These are phyloP conservation scores for Australoheros facetus DNA, from an alignment of 2,797 vertebrate genomes.

Conservation along the genomic window DNA sequence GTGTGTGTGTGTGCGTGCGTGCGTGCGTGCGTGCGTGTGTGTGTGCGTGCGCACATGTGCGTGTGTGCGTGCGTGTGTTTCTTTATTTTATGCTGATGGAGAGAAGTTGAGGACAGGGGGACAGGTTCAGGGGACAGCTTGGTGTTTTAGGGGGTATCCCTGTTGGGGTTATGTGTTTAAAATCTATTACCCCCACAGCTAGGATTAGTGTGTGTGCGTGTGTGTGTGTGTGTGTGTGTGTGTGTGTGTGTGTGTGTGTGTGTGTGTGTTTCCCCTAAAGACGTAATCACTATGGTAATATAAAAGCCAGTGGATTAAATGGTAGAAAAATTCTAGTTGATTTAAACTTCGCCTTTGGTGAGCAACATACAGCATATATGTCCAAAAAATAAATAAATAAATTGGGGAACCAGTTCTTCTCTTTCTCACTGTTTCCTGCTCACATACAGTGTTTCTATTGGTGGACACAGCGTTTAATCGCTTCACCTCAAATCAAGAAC, in stretches of 20 bases:
- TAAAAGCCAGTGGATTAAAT: constrained; percentile 80
- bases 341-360: constrained; percentile 70
- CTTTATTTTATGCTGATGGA: constrained; percentile 54
- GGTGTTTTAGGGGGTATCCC: constrained; percentile 74
- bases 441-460: background rate
- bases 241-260: constrained; percentile 11
- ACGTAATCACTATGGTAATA: constrained; percentile 83
- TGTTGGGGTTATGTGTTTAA: constrained; percentile 82
- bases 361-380: constrained; percentile 37
- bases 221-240: background rate
- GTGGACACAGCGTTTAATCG: constrained; percentile 1
- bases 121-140: constrained; percentile 68
- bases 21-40: background rate
- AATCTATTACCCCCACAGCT: constrained; percentile 83
- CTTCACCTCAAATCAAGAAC: background rate
- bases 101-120: constrained; percentile 52
- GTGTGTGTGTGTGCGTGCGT: background rate
- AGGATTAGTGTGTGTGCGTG: constrained; percentile 73
- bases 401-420: background rate
- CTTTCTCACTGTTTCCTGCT: background rate
- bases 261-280: constrained; percentile 73
- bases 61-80: constrained; percentile 7
- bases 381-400: background rate
- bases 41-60: background rate
- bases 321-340: constrained; percentile 62